These are phyloP conservation scores for Lasioglossum morio DNA, from an alignment of 2,888 invertebrate species.

Conservation along the genomic window DNA sequence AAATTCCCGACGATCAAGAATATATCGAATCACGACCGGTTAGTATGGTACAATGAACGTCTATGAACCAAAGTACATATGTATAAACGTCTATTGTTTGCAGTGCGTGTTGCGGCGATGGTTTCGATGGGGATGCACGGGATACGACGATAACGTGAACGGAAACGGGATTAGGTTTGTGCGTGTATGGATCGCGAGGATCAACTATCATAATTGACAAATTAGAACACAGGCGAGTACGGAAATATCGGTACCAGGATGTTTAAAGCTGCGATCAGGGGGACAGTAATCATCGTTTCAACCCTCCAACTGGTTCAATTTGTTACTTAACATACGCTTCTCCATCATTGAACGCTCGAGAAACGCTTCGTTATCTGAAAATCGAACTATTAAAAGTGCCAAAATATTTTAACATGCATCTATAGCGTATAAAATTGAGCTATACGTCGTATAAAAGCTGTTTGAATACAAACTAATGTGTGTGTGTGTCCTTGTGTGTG, in stretches of 20 bases:
- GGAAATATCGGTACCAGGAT: slow-evolving; percentile 22
- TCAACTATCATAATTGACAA: slow-evolving; percentile 39
- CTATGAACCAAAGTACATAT: slow-evolving; percentile 53
- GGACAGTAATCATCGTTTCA: background rate
- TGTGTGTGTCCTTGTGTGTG: background rate
- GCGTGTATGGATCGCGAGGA: slow-evolving; percentile 46
- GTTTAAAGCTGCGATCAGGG: slow-evolving; percentile 9
- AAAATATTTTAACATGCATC: slow-evolving; percentile 20
- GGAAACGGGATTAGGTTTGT: slow-evolving; percentile 40
- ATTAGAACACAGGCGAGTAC: slow-evolving; percentile 30
- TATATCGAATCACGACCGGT: slow-evolving; percentile 54
- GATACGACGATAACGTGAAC: slow-evolving; percentile 9
- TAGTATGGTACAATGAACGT: slow-evolving; percentile 42
- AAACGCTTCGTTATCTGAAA: background rate
- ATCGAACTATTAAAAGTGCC: background rate
- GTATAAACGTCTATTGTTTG: slow-evolving; percentile 55
- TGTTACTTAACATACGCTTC: background rate
- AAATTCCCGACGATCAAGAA: slow-evolving; percentile 65
- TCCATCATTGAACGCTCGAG: background rate
- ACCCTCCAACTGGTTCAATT: slow-evolving; percentile 41
- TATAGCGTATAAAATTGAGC: slow-evolving; percentile 5
- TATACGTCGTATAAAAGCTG: slow-evolving; percentile 10
- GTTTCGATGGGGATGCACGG: background rate
- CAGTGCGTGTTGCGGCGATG: slow-evolving; percentile 26
- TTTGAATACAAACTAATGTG: background rate